Evolutionary conservation across 2,797 vertebrate species (phyloP), one percentile per base, ranked within the genome.

Genomic region (Gymnothorax reevesii): DNA sequence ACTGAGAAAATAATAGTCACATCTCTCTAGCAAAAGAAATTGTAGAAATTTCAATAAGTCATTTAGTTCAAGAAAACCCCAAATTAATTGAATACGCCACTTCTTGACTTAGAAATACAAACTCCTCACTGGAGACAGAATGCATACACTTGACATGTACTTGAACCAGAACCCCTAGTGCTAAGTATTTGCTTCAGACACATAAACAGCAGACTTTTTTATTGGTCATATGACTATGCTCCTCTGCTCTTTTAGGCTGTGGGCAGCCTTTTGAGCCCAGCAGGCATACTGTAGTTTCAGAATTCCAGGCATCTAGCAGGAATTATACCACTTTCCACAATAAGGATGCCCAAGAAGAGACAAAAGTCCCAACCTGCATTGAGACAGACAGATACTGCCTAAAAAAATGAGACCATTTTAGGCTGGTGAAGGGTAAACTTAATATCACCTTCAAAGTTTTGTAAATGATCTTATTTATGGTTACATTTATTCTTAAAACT

Each of bases 231-330:
- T 52, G 0, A n/a, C 22, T 15, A 52, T 82, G 49, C n/a, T 12
- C 8, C 79, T 82, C 52, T n/a, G 20, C 22, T 82, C 15, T 42
- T n/a, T 22, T 17, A n/a, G 62, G 62, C 33, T 22, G 27, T 69
- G 83, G 59, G 20, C 49, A n/a, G 7, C 80, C 20, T 64, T 27
- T 82, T 85, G 33, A 87, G 90, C 88, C 88, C 83, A 89, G 88
- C 87, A 27, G 88, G 3, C 33, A 79, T 88, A 90, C 88, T 79
- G 71, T 42, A 2, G 62, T 33, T 73, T 83, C 42, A 66, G 79
- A 17, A 82, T 57, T 52, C 10, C 2, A n/a, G 57, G 52, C 27
- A 2, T 59, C n/a, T 15, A 7, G 82, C 55, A 83, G 25, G 20
- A 22, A 22, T 57, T 55, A 83, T 57, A 27, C 33, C 33, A 42